These are phyloP conservation scores for Leucozona laternaria DNA, from an alignment of 2,888 invertebrate species.

Conservation along the genomic window DNA sequence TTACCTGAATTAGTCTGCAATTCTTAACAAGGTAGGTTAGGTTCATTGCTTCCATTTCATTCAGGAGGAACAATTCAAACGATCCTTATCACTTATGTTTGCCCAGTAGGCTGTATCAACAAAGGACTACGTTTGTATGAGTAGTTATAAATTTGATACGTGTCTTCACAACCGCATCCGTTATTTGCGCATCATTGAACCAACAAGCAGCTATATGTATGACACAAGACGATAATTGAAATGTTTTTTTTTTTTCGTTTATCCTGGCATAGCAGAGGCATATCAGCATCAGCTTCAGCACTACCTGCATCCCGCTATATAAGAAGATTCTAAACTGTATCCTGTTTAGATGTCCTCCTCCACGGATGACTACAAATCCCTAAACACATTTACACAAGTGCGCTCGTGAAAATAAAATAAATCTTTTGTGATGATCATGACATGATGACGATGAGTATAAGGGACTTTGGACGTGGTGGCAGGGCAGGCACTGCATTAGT, in stretches of 20 bases:
- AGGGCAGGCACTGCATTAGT: neutral
- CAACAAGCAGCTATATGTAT: constrained; percentile 36
- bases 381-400: constrained; percentile 67
- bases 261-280: constrained; percentile 20
- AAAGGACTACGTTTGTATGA: constrained; percentile 4
- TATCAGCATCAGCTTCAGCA: too few relatives aligned
- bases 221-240: constrained; percentile 45
- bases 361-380: constrained; percentile 43
- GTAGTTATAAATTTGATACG: constrained; percentile 61
- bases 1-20: neutral
- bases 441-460: constrained; percentile 49
- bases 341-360: constrained; percentile 54
- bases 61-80: constrained; percentile 21
- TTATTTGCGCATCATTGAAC: constrained; percentile 60
- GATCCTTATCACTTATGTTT: constrained; percentile 56
- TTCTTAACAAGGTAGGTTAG: neutral
- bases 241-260: constrained; percentile 32
- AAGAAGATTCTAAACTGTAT: constrained; percentile 58
- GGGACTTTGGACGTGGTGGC: constrained; percentile 42
- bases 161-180: constrained; percentile 71
- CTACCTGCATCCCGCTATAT: constrained; percentile 29
- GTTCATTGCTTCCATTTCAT: neutral
- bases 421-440: constrained; percentile 50
- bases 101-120: constrained; percentile 62
- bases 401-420: constrained; percentile 52